Evolutionary conservation across 1,140 invertebrate genomes (phyloP).

Genomic region (Cyclargus thomasi): DNA sequence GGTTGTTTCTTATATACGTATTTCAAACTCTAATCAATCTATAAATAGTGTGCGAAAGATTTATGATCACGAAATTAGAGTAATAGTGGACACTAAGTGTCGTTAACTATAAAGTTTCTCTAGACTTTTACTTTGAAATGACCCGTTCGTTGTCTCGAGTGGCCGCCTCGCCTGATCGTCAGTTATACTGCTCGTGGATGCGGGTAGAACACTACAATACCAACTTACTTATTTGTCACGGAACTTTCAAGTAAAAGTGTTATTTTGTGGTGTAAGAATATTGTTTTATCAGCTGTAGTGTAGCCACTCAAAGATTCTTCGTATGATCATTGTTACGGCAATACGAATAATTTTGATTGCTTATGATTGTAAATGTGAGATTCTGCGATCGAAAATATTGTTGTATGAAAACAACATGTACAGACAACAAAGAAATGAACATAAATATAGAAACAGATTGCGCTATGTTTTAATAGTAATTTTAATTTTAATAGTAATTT

Average conservation of each 20-base stretch:
- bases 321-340: too few species aligned
- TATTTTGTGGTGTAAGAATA: not conserved
- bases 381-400: not conserved
- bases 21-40: too few species aligned
- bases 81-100: not conserved
- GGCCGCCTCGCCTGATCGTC: not conserved
- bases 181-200: not conserved
- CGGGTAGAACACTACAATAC: not conserved
- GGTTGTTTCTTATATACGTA: too few species aligned
- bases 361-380: not conserved
- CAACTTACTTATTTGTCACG: not conserved
- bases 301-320: too few species aligned
- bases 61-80: too few species aligned
- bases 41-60: too few species aligned
- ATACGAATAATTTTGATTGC: too few species aligned
- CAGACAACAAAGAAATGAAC: not conserved
- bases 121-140: conserved; percentile 4
- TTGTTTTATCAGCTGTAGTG: not conserved
- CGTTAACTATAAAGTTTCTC: not conserved
- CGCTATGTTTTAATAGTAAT: too few species aligned
- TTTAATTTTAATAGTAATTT: too few species aligned
- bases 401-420: not conserved
- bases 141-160: not conserved
- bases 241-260: not conserved
- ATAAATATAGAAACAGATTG: too few species aligned